A percentile compares a stretch with the other conserved stretches of the same genome.
Evolutionary conservation across 2,113 vertebrate genomes (phyloP).

Genomic region (Stomatorhinus ivindoensis): DNA sequence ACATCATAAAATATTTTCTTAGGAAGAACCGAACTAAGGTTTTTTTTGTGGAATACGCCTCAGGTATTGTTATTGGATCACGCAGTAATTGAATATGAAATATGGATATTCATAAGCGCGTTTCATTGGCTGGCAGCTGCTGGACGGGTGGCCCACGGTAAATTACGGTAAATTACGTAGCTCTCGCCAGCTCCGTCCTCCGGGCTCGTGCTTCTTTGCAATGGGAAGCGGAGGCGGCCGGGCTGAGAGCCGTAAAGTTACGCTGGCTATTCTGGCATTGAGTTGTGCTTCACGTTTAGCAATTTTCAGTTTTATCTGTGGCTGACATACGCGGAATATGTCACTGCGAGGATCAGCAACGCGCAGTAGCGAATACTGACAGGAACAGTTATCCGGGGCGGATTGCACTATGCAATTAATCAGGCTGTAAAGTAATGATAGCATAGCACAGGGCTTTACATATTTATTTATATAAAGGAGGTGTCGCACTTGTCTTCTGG

Average conservation of each 20-base stretch:
- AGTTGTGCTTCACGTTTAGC: background rate
- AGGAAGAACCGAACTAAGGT: background rate
- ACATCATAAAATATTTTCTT: background rate
- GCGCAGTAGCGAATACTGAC: background rate
- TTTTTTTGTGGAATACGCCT: background rate
- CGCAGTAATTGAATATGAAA: constrained; percentile 24
- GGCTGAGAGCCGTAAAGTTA: constrained; percentile 14
- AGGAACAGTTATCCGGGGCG: background rate
- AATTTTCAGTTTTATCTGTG: background rate
- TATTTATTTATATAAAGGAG: constrained; percentile 32
- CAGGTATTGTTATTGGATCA: constrained; percentile 25
- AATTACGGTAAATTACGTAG: constrained; percentile 8
- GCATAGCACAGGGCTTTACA: background rate
- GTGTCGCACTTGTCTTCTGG: constrained; percentile 43
- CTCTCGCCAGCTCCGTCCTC: background rate
- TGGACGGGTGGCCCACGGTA: constrained; percentile 13
- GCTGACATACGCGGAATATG: background rate
- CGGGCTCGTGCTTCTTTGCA: background rate
- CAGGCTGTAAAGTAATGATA: constrained; percentile 1
- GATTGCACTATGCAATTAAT: constrained; percentile 4
- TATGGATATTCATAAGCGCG: background rate
- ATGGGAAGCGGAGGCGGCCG: constrained; percentile 19
- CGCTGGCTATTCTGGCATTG: background rate
- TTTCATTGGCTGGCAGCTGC: constrained; percentile 32
- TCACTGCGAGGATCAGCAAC: background rate